A percentile compares a stretch with the other conserved stretches of the same genome.
Conservation (phyloP, 2,888 invertebrate genomes). For the Drosophila antonietae region DNA sequence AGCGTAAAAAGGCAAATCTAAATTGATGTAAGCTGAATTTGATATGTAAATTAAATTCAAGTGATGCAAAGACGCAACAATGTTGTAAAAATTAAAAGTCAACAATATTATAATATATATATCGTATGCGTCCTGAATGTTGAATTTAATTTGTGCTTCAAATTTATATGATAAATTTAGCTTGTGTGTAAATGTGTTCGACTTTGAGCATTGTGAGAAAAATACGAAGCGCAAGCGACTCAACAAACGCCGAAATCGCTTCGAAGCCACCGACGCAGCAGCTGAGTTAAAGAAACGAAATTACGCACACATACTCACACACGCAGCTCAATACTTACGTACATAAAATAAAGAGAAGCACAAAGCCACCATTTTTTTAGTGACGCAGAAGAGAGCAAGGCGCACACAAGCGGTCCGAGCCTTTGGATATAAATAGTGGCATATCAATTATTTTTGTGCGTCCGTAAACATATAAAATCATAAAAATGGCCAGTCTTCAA, state of each 20-base stretch:
- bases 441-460: constrained; percentile 6
- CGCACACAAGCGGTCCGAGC: constrained; percentile 22
- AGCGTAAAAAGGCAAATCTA: constrained; percentile 15
- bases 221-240: constrained; percentile 49
- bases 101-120: constrained; percentile 44
- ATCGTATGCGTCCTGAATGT: constrained; percentile 42
- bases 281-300: constrained; percentile 50
- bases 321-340: constrained; percentile 27
- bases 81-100: constrained; percentile 47
- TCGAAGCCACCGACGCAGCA: constrained; percentile 51
- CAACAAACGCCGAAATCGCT: constrained; percentile 46
- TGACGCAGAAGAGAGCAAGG: constrained; percentile 40
- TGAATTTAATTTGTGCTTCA: constrained; percentile 46
- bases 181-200: constrained; percentile 47
- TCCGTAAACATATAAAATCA: background rate
- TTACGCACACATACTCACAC: constrained; percentile 22
- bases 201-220: constrained; percentile 60
- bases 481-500: constrained; percentile 88
- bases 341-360: constrained; percentile 51
- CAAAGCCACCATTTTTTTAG: constrained; percentile 65
- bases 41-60: constrained; percentile 43
- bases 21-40: constrained; percentile 15
- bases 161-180: constrained; percentile 54
- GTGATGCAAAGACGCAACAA: constrained; percentile 29
- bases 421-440: constrained; percentile 43